A percentile compares a stretch with the other conserved stretches of the same genome.
These are phyloP conservation scores for Lasiommata megera DNA, from an alignment of 2,888 invertebrate genomes.

Conservation along the genomic window DNA sequence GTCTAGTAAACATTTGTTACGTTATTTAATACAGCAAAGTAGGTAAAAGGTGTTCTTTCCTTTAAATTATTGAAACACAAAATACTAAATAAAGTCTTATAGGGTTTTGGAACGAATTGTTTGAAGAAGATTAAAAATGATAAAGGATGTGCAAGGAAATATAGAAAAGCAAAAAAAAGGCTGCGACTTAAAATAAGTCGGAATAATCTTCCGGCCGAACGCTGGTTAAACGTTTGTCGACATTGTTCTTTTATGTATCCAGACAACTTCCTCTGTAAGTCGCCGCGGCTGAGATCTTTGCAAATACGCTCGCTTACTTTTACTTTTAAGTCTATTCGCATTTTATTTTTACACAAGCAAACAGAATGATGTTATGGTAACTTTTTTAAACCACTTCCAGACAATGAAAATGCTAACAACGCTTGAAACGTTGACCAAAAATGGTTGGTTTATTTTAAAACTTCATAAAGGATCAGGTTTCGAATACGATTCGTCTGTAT, in stretches of 20 bases:
- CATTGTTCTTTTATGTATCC: conserved; percentile 58
- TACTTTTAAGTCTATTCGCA: conserved; percentile 1
- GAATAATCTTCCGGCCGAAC: conserved; percentile 34
- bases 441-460: too few relatives aligned
- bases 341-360: not conserved
- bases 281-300: conserved; percentile 56
- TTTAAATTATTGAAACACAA: too few relatives aligned
- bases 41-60: too few relatives aligned
- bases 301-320: conserved; percentile 48
- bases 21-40: too few relatives aligned
- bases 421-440: too few relatives aligned
- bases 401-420: too few relatives aligned
- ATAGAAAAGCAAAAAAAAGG: not conserved
- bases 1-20: too few relatives aligned
- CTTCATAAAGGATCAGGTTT: too few relatives aligned
- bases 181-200: conserved; percentile 5
- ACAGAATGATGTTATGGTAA: too few relatives aligned
- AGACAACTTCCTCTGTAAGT: conserved; percentile 49
- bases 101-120: not conserved
- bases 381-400: too few relatives aligned
- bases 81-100: too few relatives aligned
- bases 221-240: conserved; percentile 54
- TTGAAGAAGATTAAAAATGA: not conserved
- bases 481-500: too few relatives aligned
- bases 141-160: conserved; percentile 1